Evolutionary conservation across 2,113 vertebrate genomes (phyloP), one percentile per base, ranked within the genome.

Genomic region (Saguinus imperator): DNA sequence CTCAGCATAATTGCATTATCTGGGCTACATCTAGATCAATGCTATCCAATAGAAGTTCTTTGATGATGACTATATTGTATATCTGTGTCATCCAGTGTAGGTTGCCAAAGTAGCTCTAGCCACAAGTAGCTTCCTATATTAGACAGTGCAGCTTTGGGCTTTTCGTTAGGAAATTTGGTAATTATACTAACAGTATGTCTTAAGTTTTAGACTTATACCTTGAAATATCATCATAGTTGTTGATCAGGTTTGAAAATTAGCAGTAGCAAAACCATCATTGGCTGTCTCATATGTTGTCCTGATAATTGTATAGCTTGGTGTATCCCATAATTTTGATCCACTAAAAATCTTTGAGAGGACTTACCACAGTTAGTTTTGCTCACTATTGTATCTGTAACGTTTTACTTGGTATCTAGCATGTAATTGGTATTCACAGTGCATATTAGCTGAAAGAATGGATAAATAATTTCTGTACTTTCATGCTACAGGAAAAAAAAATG

Each of bases 271-370:
- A 80, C 37, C 13, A 93, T n/a, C 79, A 52, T 91, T 89, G 61
- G 29, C 29, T 76, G 8, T 89, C 43, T 94, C 29, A 43, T 92
- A 45, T 87, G 35, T 85, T 84, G 7, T 55, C 43, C 25, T 85
- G 37, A n/a, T 97, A 66, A 77, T 79, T 80, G 21, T 55, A 18
- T 94, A 92, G 61, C 37, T 97, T 97, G 76, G 35, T 72, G 92
- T 94, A 89, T 82, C n/a, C 45, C 90, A 2, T 86, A 83, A 73
- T 90, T 87, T 92, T 79, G 6, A 27, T 89, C n/a, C 9, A 64
- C 37, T 66, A 66, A 66, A 94, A 91, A 61, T 20, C 50, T 16
- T 86, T 55, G 27, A 94, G 23, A 87, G n/a, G 20, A 86, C 11
- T 75, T 81, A 40, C 13, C 29, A 70, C 45, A 87, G 21, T 90